phyloP scores from a whole-genome alignment of 2,113 vertebrate genomes.

The Smithornis capensis region DNA sequence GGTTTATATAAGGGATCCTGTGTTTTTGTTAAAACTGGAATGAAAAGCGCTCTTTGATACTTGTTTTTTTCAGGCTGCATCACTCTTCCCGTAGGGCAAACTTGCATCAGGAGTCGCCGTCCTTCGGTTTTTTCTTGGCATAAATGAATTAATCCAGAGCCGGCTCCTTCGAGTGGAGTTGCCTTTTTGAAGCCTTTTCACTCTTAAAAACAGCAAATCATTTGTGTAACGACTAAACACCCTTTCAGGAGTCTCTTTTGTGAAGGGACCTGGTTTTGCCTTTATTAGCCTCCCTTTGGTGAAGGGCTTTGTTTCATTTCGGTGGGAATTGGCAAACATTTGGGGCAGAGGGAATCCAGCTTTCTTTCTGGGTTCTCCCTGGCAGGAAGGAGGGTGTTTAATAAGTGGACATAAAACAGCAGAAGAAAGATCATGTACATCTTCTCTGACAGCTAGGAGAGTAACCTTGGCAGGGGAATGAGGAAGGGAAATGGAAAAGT shows the following conservation, averaged over 20 bases:
- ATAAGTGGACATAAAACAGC: not conserved
- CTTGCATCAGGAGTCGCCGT: not conserved
- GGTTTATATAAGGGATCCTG: not conserved
- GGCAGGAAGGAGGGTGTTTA: slow-evolving; percentile 33
- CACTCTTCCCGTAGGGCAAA: not conserved
- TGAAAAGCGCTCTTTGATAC: not conserved
- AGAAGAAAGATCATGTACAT: not conserved
- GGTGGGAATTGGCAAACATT: not conserved
- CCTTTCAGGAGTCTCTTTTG: not conserved
- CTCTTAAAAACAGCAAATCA: not conserved
- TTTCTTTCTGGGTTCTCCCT: not conserved
- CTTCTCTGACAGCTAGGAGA: not conserved
- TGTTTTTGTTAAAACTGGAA: not conserved
- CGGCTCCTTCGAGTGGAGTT: not conserved
- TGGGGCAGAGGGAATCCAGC: not conserved
- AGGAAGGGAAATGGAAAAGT: not conserved
- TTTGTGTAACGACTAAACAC: not conserved
- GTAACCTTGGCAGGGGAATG: not conserved
- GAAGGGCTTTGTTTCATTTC: not conserved
- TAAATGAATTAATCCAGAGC: not conserved
- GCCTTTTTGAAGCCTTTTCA: not conserved
- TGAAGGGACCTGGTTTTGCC: not conserved
- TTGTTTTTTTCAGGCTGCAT: not conserved
- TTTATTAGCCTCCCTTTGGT: not conserved
- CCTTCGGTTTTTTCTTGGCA: not conserved